Evolutionary conservation across 2,888 invertebrate genomes (phyloP), one percentile per base, ranked within the genome.

Genomic region (Timema podura): DNA sequence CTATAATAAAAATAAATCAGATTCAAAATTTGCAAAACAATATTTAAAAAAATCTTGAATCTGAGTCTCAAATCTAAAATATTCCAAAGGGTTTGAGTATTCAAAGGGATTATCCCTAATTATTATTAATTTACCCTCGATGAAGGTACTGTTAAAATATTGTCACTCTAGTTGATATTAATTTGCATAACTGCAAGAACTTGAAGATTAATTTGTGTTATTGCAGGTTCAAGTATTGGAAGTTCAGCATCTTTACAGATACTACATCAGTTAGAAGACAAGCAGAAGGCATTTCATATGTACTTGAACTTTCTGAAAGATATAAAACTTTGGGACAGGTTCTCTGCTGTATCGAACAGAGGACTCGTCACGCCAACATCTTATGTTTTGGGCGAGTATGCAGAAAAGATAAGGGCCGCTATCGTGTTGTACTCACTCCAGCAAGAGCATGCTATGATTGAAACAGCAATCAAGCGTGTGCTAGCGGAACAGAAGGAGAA

Each of bases 181-280:
- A 30, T 30, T 30, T 30, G 30, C 30, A 30, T 30, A 30, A 30
- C 30, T 30, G 30, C 30, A 30, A 30, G 30, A 30, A 30, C 30
- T 30, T 30, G 30, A 30, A 30, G 2, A 30, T 30, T 30, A 46
- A 44, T 5, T 65, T 5, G 13, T 65, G 15, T 46, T 46, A 11
- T 57, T 65, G n/a, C 59, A 69, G 67, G 51, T 64, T 16, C 85
- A 67, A 81, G 86, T 67, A 81, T 90, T 48, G 90, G 91, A 71
- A 88, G 90, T 78, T 90, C 91, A 0, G 86, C 88, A 16, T 93
- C 96, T 5, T 86, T 96, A 83, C 93, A 95, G 81, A 89, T 95
- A 71, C 82, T 88, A 1, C 91, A 91, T 73, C 96, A 97, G 80
- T 82, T 98, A 69, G 89, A 90, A 74, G 95, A 96, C 80, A 97